Evolutionary conservation across 2,888 invertebrate species (phyloP), one percentile per base, ranked within the genome.

Genomic region (Diarsia dahlii): DNA sequence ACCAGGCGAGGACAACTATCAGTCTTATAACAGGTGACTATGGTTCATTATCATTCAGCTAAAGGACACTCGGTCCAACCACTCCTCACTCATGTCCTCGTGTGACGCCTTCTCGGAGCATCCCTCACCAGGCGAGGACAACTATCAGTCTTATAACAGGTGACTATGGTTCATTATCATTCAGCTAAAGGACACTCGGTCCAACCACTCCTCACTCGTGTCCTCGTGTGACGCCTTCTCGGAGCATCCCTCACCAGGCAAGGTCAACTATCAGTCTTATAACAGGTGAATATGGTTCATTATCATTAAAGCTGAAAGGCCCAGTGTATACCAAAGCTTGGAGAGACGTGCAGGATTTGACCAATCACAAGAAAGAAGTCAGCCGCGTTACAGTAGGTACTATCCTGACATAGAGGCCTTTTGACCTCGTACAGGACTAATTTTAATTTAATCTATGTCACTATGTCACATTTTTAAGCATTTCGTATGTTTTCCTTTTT

Each of bases 31-130:
- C 84, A 96, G 96, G 96, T 96, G 10, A 58, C 20, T 10, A 48
- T 3, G 45, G 50, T 39, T 76, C 12, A 58, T 48, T 28, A n/a
- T 45, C 6, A 20, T 45, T 48, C 13, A 48, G 46, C 46, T n/a
- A n/a, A 96, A 96, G 78, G 96, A 96, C 52, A 96, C 96, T 58
- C 94, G 96, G 94, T 96, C 97, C 1, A 97, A 97, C 78, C 96
- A 96, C 75, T 97, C 97, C 0, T 96, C 96, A 0, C 80, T 96
- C 71, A 94, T 96, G 92, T 97, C 96, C 0, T 96, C 96, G 0
- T 96, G 96, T 69, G 97, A 97, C 10, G 96, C 95, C 12, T 96
- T 96, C 87, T 96, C 96, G 0, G 96, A 96, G 78, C 96, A 96
- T 65, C 96, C 96, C 0, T 95, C 96, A 0, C 97, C 97, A 0